Conservation (phyloP, 2,113 vertebrate genomes). For the Sinosuthora webbiana region DNA sequence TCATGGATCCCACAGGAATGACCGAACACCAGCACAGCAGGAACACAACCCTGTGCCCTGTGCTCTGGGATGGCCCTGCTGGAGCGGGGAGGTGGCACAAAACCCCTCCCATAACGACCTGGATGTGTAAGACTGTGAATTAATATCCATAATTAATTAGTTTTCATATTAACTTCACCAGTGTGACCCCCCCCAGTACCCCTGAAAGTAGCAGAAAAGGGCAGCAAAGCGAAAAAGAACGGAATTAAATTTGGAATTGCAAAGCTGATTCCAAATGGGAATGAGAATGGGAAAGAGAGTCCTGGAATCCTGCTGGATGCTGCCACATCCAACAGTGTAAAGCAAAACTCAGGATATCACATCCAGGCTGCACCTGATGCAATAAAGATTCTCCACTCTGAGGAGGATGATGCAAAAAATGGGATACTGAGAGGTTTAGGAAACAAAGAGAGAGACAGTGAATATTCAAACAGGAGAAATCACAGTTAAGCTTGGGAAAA, state of each 20-base stretch:
- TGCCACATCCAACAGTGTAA: neutral
- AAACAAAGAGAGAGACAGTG: neutral
- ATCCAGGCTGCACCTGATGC: neutral
- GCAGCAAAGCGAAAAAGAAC: neutral
- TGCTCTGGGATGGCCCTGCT: neutral
- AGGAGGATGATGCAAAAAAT: neutral
- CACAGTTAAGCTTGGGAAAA: neutral
- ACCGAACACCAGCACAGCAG: neutral
- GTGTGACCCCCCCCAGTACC: neutral
- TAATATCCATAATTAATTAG: neutral
- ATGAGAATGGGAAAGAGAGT: neutral
- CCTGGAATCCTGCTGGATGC: neutral
- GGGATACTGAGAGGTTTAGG: neutral
- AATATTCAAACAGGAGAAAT: neutral
- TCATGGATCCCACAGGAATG: neutral
- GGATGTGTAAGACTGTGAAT: neutral
- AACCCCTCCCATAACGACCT: neutral
- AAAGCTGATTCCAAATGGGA: too few species aligned
- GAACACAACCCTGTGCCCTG: neutral
- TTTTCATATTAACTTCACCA: neutral
- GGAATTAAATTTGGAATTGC: neutral
- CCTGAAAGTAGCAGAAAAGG: neutral
- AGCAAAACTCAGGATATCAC: neutral
- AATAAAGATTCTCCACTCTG: neutral
- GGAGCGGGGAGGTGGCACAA: neutral